Conservation (phyloP, 2,888 invertebrate genomes). For the Drosophila maculinotata region DNA sequence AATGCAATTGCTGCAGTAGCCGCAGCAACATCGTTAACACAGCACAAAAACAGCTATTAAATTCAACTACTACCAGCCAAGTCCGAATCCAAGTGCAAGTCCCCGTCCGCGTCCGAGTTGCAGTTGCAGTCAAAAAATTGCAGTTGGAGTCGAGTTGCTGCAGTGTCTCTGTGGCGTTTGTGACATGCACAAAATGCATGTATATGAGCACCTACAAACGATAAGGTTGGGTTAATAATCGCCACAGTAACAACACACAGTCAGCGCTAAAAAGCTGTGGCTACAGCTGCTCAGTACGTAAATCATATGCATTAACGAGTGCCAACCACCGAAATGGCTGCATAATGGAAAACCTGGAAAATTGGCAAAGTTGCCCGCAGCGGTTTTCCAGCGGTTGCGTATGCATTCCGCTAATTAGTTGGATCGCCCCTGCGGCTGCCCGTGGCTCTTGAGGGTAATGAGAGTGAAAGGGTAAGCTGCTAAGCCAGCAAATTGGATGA, state of each 20-base stretch:
- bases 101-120: conserved; percentile 19
- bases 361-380: conserved; percentile 25
- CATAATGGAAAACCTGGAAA: conserved; percentile 72
- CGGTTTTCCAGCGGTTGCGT: conserved; percentile 38
- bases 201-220: conserved; percentile 76
- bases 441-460: conserved; percentile 43
- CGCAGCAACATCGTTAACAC: conserved; percentile 76
- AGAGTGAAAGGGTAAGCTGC: conserved; percentile 67
- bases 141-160: conserved; percentile 19
- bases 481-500: conserved; percentile 34
- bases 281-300: conserved; percentile 60
- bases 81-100: conserved; percentile 28
- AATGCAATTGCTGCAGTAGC: conserved; percentile 69
- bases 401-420: conserved; percentile 68
- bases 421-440: conserved; percentile 51
- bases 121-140: conserved; percentile 14
- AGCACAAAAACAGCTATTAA: conserved; percentile 76
- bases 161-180: conserved; percentile 57
- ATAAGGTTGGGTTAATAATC: conserved; percentile 73
- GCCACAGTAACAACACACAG: conserved; percentile 38
- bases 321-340: conserved; percentile 40
- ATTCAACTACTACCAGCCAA: conserved; percentile 35
- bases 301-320: conserved; percentile 69
- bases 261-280: too few relatives aligned
- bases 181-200: conserved; percentile 81